Base-by-base conservation (phyloP, 2,797 vertebrate genomes). In the Schizothorax lantsangensis region DNA sequence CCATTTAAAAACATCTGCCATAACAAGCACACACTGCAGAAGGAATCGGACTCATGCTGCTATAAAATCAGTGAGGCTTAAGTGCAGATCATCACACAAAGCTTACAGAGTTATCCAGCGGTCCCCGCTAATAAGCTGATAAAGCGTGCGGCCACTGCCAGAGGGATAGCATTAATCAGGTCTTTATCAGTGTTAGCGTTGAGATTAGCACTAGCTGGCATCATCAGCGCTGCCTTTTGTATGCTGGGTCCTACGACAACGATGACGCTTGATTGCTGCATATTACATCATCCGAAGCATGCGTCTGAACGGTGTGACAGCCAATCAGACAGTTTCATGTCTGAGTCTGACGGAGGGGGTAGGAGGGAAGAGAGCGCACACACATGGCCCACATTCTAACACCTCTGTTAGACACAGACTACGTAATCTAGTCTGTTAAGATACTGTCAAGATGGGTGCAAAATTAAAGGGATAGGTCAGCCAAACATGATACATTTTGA, bases 271-370 rank as follows among this genome's bases (percentile, higher is more conserved):
- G 88, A 89, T 91, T 93, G 86, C 92, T 89, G 59, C 43, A 79
- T 78, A 90, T 95, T 92, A 93, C 92, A 92, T 94, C 93, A 94
- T 83, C 68, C 81, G 49, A 49, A 91, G 85, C 88, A 91, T 88
- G 85, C 81, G 89, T 89, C 88, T 89, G 72, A 91, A 85, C 69
- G 64, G 87, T 86, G 64, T 88, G 87, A 88, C 86, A 78, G 21
- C 54, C 71, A 69, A 83, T 88, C 81, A 79, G 49, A 57, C 47
- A 9, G 43, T 4, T 68, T 85, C 1, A 11, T 73, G 33, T 80
- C 62, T 81, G 75, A 77, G 33, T 80, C 62, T 81, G 75, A 77
- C 7, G 40, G 19, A 57, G n/a, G 23, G 5, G 4, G 69, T 3
- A 54, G 71, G 47, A 30, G 54, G 77, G 68, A 77, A 87, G 68